Conservation (phyloP, 2,888 invertebrate species). For the Campaea margaritaria region DNA sequence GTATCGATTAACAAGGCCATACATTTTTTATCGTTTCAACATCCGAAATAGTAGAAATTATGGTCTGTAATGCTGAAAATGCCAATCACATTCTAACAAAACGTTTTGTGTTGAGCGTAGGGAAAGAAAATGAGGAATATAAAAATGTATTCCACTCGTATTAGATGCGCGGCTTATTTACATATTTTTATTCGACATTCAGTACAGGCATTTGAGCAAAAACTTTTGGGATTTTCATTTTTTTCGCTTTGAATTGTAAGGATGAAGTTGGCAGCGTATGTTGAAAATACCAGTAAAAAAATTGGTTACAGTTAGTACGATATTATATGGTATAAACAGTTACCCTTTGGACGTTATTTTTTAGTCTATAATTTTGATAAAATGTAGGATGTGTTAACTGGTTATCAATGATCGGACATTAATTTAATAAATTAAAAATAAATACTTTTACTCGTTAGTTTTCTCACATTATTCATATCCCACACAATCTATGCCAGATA, state of each 20-base stretch:
- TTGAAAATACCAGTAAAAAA: neutral
- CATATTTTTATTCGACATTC: conserved; percentile 32
- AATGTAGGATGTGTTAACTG: too few relatives aligned
- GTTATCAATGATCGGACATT: too few relatives aligned
- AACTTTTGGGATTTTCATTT: conserved; percentile 29
- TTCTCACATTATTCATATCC: too few relatives aligned
- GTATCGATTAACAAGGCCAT: too few relatives aligned
- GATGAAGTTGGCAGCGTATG: conserved; percentile 7
- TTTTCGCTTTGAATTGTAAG: conserved; percentile 14
- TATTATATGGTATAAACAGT: neutral
- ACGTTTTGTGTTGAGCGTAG: conserved; percentile 16
- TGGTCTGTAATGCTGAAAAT: conserved; percentile 9
- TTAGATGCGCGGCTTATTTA: conserved; percentile 25
- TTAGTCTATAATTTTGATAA: too few relatives aligned
- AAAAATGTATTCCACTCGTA: conserved; percentile 29
- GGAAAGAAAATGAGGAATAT: conserved; percentile 28
- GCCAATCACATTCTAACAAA: conserved; percentile 22
- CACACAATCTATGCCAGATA: too few relatives aligned
- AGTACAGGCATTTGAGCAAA: conserved; percentile 22
- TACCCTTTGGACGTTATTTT: too few relatives aligned
- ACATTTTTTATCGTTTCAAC: neutral
- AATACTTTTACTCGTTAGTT: too few relatives aligned
- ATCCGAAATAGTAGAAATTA: neutral
- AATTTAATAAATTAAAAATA: too few relatives aligned
- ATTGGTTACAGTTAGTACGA: neutral